Base-by-base conservation (phyloP, 2,797 vertebrate genomes). In the Enteromius treurensis region DNA sequence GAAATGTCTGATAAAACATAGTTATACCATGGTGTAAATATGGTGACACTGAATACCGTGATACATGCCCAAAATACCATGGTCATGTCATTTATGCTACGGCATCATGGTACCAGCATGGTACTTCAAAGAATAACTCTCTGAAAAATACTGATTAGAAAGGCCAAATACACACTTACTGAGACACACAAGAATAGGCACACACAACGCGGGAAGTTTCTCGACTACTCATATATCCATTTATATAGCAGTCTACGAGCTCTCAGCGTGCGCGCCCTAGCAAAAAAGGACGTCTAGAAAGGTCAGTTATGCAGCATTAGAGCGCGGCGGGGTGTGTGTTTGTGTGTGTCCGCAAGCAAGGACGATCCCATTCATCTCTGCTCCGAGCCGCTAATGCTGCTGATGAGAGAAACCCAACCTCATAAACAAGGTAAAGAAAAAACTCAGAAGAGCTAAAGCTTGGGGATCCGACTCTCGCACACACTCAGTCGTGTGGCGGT, bases 341-440 rank as follows among this genome's bases (percentile, higher is more conserved):
- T 81, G 53, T 73, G 68, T 64, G 69, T 74, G 40, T 81, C 58
- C 29, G 45, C 45, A 40, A 74, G 42, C 69, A 81, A 81, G 80
- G 80, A 74, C 58, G 70, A 81, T 47, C 34, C 47, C 71, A 76
- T 82, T 76, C 71, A 82, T 82, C 81, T 76, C 62, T 68, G 45
- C 81, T 58, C 47, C 7, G 14, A 26, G 29, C 47, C 23, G 19
- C 77, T 80, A 68, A 67, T 70, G 70, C 70, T 76, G 78, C 78
- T 76, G 71, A 81, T 74, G 71, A 76, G 60, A 67, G 67, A 62
- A 82, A 58, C 60, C 70, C 29, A 65, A 75, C 71, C 81, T 67
- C 49, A 81, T 81, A 74, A 81, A 81, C 42, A 65, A 74, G 29
- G 42, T 73, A 64, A 37, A 67, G 45, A 60, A 70, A 51, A 55